phyloP scores from a whole-genome alignment of 2,797 vertebrate genomes.

The Pagetopsis macropterus region DNA sequence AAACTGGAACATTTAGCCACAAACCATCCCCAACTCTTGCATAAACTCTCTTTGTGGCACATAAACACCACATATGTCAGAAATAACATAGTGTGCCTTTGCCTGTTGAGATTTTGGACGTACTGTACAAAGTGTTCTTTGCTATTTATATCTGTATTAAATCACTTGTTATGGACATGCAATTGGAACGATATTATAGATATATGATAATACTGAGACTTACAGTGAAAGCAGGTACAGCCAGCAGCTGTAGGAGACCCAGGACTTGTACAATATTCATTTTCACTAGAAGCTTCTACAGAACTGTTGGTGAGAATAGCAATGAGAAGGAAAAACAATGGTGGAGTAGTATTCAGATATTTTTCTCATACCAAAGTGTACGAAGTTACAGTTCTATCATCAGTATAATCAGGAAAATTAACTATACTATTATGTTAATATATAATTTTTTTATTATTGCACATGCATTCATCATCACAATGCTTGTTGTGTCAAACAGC shows the following conservation, averaged over 20 bases:
- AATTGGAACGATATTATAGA: neutral
- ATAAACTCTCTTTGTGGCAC: conserved; percentile 20
- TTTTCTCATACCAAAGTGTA: too few species aligned
- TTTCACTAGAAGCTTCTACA: conserved; percentile 46
- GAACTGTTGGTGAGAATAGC: conserved; percentile 3
- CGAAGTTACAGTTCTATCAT: too few species aligned
- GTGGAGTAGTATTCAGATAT: too few species aligned
- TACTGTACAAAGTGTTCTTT: conserved; percentile 11
- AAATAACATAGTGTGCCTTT: neutral
- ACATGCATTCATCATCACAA: too few species aligned
- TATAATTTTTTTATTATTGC: too few species aligned
- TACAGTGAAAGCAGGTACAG: conserved; percentile 67
- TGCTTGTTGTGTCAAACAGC: too few species aligned
- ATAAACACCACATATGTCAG: conserved; percentile 7
- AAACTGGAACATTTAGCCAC: conserved; percentile 49
- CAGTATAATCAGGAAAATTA: too few species aligned
- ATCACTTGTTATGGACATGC: neutral
- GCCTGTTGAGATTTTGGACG: conserved; percentile 14
- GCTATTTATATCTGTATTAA: neutral
- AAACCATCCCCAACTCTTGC: conserved; percentile 33
- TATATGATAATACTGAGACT: conserved; percentile 49
- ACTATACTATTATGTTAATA: too few species aligned
- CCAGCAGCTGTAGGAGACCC: conserved; percentile 69
- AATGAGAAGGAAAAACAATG: neutral
- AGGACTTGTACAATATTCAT: conserved; percentile 76